phyloP scores from a whole-genome alignment of 2,797 vertebrate species.

The Naso thynnoides region DNA sequence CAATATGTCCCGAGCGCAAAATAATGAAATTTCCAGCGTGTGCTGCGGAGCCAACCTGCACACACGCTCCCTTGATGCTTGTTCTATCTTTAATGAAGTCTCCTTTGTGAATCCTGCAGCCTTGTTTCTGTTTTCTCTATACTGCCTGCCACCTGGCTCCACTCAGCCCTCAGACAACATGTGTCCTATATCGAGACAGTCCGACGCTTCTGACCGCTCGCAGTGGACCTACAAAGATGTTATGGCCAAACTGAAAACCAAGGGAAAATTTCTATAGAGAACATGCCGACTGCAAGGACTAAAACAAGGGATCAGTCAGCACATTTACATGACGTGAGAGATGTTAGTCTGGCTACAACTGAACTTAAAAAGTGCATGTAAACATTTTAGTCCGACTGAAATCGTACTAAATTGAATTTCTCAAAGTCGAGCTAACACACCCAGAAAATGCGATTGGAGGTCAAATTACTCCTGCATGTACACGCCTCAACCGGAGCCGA shows the following conservation, averaged over 20 bases:
- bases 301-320: too few relatives aligned
- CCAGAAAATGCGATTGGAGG: too few relatives aligned
- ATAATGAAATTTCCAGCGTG: slow-evolving; percentile 66
- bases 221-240: slow-evolving; percentile 11
- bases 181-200: slow-evolving; percentile 26
- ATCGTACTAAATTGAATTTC: too few relatives aligned
- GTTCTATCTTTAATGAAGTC: slow-evolving; percentile 68
- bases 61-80: slow-evolving; percentile 32
- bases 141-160: slow-evolving; percentile 62
- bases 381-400: too few relatives aligned
- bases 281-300: too few relatives aligned
- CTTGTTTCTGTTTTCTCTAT: slow-evolving; percentile 40
- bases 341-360: too few relatives aligned
- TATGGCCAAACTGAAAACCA: slow-evolving; percentile 1
- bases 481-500: too few relatives aligned
- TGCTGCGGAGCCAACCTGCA: slow-evolving; percentile 17
- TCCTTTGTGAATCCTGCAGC: slow-evolving; percentile 53
- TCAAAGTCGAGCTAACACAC: too few relatives aligned
- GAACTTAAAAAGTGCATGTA: too few relatives aligned
- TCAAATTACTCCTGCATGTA: too few relatives aligned
- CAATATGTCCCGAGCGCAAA: slow-evolving; percentile 47
- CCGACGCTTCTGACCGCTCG: slow-evolving; percentile 12
- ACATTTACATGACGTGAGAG: too few relatives aligned
- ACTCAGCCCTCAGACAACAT: slow-evolving; percentile 57
- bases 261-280: not conserved